A percentile compares a stretch with the other conserved stretches of the same genome.
phyloP scores from a whole-genome alignment of 2,113 vertebrate genomes.

The Chionodraco myersi region DNA sequence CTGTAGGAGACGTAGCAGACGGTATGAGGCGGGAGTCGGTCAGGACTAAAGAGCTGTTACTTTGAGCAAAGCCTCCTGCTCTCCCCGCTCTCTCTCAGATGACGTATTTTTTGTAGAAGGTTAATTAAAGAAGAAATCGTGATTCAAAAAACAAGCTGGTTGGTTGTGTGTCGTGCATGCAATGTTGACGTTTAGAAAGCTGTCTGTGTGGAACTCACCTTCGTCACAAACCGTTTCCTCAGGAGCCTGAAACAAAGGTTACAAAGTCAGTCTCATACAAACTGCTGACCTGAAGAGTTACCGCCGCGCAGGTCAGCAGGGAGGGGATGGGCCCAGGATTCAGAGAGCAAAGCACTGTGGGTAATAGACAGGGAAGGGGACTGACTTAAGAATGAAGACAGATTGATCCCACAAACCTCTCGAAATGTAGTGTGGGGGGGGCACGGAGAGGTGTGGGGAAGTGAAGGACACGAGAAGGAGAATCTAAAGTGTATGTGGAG shows the following conservation, averaged over 20 bases:
- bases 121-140: constrained; percentile 71
- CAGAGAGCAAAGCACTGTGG: constrained; percentile 59
- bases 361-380: constrained; percentile 41
- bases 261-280: too few relatives aligned
- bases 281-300: too few relatives aligned
- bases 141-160: constrained; percentile 64
- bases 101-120: constrained; percentile 72
- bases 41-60: not conserved
- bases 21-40: not conserved
- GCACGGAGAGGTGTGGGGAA: constrained; percentile 49
- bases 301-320: too few relatives aligned
- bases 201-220: constrained; percentile 43
- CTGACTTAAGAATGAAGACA: constrained; percentile 48
- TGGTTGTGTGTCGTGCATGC: constrained; percentile 79
- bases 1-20: constrained; percentile 18
- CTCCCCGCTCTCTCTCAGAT: constrained; percentile 46
- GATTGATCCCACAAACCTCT: constrained; percentile 39
- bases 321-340: too few relatives aligned
- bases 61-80: constrained; percentile 67
- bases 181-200: constrained; percentile 69
- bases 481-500: constrained; percentile 38
- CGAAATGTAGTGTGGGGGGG: not conserved
- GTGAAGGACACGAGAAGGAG: constrained; percentile 49
- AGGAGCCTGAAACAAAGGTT: constrained; percentile 43
- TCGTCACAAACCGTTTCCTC: constrained; percentile 10